Percentiles rank a stretch among this genome's conserved stretches.
phyloP scores from a whole-genome alignment of 2,888 invertebrate species.

The Punctoribates punctum region DNA sequence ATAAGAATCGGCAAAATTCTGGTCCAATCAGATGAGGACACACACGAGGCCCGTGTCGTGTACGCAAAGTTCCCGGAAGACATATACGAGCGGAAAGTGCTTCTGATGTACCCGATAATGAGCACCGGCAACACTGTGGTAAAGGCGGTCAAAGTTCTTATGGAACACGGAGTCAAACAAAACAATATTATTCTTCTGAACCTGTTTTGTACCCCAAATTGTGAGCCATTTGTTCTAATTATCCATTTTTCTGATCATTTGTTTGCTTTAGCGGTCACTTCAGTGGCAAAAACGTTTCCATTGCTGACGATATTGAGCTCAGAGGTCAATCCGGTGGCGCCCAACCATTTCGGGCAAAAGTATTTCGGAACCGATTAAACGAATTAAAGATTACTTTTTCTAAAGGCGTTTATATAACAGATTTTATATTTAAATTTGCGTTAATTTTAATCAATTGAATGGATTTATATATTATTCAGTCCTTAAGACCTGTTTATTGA shows the following conservation, averaged over 20 bases:
- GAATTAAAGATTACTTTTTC: not conserved
- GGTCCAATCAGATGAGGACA: slow-evolving; percentile 92
- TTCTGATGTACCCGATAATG: slow-evolving; percentile 99
- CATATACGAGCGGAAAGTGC: slow-evolving; percentile 76
- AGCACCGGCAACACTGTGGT: slow-evolving; percentile 88
- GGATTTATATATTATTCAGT: no score
- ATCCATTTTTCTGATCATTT: not conserved
- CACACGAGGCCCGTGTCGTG: slow-evolving; percentile 87
- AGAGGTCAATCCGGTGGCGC: slow-evolving; percentile 88
- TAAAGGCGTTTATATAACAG: not conserved
- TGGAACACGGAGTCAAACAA: slow-evolving; percentile 89
- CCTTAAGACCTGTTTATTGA: no score
- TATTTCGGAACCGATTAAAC: slow-evolving; percentile 94
- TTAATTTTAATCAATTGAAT: no score
- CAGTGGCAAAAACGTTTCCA: slow-evolving; percentile 77
- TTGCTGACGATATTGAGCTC: slow-evolving; percentile 90
- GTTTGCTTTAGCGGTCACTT: slow-evolving; percentile 66
- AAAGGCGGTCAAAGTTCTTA: slow-evolving; percentile 86
- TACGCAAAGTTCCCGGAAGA: slow-evolving; percentile 96
- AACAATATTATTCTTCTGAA: slow-evolving; percentile 94
- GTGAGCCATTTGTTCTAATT: slow-evolving; percentile 50
- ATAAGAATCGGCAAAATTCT: slow-evolving; percentile 98
- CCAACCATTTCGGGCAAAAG: slow-evolving; percentile 96
- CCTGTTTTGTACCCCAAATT: slow-evolving; percentile 84
- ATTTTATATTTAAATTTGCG: no score